phyloP scores from a whole-genome alignment of 2,888 invertebrate species.

The Gastrophysa polygoni region DNA sequence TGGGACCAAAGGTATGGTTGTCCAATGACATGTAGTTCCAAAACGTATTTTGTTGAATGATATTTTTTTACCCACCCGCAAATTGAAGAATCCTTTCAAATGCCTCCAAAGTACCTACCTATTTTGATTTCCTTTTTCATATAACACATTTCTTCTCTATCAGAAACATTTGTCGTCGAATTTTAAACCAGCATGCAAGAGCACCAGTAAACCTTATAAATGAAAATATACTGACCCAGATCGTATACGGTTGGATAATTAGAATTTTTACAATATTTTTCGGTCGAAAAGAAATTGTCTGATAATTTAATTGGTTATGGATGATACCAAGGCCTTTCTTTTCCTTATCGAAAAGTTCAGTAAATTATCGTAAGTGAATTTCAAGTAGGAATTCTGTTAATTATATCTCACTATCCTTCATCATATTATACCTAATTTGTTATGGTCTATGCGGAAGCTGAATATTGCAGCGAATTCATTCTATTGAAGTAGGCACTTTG shows the following conservation, averaged over 20 bases:
- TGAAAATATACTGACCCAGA: not conserved
- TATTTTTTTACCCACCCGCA: no score
- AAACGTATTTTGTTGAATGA: no score
- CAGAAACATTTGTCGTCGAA: no score
- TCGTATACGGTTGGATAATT: not conserved
- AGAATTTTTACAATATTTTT: not conserved
- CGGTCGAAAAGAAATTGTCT: not conserved
- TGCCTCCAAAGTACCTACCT: no score
- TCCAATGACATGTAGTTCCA: no score
- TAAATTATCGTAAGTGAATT: not conserved
- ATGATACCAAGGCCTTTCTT: not conserved
- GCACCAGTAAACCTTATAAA: no score
- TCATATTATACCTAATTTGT: constrained; percentile 14
- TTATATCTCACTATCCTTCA: not conserved
- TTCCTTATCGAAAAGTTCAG: not conserved
- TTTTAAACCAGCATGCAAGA: no score
- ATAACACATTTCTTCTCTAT: no score
- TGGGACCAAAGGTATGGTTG: no score
- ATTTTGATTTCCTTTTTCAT: no score
- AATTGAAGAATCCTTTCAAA: no score
- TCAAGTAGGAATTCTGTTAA: not conserved
- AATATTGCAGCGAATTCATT: not conserved
- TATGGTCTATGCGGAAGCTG: constrained; percentile 15
- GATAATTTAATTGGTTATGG: not conserved
- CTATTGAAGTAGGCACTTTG: constrained; percentile 1